Evolutionary conservation across 2,113 vertebrate genomes (phyloP).

Genomic region (Aleadryas rufinucha): DNA sequence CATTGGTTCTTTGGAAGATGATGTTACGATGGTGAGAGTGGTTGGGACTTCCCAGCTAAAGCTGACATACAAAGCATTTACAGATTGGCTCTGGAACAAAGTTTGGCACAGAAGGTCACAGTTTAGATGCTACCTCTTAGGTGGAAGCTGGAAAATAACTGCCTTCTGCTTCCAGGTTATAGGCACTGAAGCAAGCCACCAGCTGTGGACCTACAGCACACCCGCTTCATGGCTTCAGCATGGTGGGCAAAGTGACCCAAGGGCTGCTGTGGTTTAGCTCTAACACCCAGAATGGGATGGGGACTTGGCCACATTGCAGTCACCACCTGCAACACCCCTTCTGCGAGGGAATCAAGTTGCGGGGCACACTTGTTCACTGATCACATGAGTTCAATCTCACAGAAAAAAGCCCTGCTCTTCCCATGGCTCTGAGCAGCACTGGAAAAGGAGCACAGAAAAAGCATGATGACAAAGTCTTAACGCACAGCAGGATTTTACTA

Average conservation of each 20-base stretch:
- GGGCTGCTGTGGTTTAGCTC: neutral
- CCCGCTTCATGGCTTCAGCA: neutral
- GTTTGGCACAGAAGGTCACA: neutral
- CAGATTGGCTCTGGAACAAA: neutral
- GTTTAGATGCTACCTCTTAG: neutral
- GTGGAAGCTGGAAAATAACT: neutral
- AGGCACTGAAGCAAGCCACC: neutral
- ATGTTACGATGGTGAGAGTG: neutral
- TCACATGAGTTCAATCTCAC: neutral
- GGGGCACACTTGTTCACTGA: neutral
- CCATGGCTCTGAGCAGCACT: neutral
- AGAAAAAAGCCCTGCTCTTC: neutral
- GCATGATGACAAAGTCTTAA: neutral
- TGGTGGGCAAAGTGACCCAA: neutral
- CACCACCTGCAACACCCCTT: neutral
- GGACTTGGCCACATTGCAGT: rapidly evolving
- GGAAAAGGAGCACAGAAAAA: neutral
- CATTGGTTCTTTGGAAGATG: neutral
- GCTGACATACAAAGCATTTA: neutral
- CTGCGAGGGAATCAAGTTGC: neutral
- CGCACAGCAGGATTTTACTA: neutral
- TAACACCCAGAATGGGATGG: neutral
- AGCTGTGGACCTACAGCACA: neutral
- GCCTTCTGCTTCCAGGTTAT: neutral
- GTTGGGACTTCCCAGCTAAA: neutral